Evolutionary conservation across 2,113 vertebrate species (phyloP), one percentile per base, ranked within the genome.

Genomic region (Syngnathus typhle): DNA sequence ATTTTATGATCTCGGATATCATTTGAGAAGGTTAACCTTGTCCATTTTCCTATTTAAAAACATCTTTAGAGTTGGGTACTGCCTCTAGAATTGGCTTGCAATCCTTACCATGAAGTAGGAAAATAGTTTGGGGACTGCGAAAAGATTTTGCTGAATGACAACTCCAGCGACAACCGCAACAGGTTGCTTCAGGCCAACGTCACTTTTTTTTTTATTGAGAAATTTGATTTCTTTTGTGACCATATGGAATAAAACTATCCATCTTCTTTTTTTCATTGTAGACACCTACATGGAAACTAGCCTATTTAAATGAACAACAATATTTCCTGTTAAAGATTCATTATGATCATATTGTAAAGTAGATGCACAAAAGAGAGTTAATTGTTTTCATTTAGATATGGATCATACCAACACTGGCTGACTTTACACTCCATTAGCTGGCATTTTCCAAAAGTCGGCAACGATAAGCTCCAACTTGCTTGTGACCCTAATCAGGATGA

Each of bases 101-200:
- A 5, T 61, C 39, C 38, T 7, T 21, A 12, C 39, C 13, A 12
- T 13, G 12, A 62, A 44, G n/a, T 44, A 62, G 60, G 41, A 44
- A 62, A 62, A 44, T 62, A 62, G 21, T 62, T 27, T 7, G 7
- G 60, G 41, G 39, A 44, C 60, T 62, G 41, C 39, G 44, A 62
- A 62, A 62, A 2, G 13, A 62, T 27, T 62, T 44, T 9, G 44
- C n/a, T 27, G 39, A 62, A 62, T 16, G 60, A 62, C 60, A 44
- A 43, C 11, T 21, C 60, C 60, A 62, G 60, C 7, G 60, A 62
- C 39, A 62, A 62, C 60, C 60, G 60, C 60, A 62, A 62, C 11
- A 43, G 41, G 23, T 44, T 44, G 60, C 41, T 39, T 62, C 21
- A 9, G n/a, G 60, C 39, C 60, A 62, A 41, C 60, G 37, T 62